phyloP scores from a whole-genome alignment of 2,888 invertebrate species.

The Pyrochroa serraticornis region DNA sequence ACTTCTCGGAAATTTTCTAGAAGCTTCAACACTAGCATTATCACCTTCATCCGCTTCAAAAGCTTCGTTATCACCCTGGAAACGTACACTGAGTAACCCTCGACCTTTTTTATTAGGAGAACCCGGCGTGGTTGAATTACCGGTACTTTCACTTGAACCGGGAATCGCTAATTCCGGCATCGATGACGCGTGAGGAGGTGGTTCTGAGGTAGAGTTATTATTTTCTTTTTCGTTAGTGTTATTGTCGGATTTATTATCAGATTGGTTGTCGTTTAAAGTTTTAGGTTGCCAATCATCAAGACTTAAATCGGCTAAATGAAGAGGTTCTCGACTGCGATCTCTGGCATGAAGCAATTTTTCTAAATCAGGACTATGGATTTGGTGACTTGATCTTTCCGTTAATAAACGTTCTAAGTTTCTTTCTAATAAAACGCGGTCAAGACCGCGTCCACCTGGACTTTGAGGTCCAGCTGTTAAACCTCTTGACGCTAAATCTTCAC shows the following conservation, averaged over 20 bases:
- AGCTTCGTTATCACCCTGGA: slow-evolving; percentile 61
- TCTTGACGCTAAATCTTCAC: slow-evolving; percentile 39
- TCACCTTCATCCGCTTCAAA: slow-evolving; percentile 58
- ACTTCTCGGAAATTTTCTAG: slow-evolving; percentile 59
- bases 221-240: slow-evolving; percentile 44
- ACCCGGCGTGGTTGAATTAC: slow-evolving; percentile 50
- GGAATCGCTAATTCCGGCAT: slow-evolving; percentile 67
- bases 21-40: slow-evolving; percentile 48
- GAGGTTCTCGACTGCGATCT: slow-evolving; percentile 65
- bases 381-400: slow-evolving; percentile 57
- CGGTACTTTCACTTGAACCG: slow-evolving; percentile 43
- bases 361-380: slow-evolving; percentile 53
- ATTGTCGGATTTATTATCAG: slow-evolving; percentile 48
- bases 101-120: slow-evolving; percentile 55
- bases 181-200: slow-evolving; percentile 63
- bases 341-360: slow-evolving; percentile 62
- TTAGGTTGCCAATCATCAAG: slow-evolving; percentile 63
- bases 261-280: slow-evolving; percentile 43
- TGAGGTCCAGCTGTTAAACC: slow-evolving; percentile 38
- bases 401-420: slow-evolving; percentile 69
- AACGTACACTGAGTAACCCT: slow-evolving; percentile 60
- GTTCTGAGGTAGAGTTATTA: slow-evolving; percentile 37
- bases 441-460: slow-evolving; percentile 58
- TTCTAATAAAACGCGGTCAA: slow-evolving; percentile 73
- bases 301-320: slow-evolving; percentile 65